Conservation (phyloP, 2,797 vertebrate species). For the Petrocephalus sullivani region DNA sequence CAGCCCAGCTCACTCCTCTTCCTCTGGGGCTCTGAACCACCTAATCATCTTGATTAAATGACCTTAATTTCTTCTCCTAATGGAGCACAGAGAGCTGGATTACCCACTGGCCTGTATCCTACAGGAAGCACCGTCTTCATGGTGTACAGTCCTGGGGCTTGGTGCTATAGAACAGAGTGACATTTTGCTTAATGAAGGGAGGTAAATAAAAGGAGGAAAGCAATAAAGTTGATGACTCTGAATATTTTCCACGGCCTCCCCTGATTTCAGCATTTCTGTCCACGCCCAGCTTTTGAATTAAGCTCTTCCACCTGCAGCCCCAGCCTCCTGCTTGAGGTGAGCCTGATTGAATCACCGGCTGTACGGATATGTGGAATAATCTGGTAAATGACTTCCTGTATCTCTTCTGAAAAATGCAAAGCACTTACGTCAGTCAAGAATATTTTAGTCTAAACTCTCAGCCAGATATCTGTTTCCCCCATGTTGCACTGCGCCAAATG, state of each 20-base stretch:
- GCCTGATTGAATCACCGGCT: neutral
- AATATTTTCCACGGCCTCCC: constrained; percentile 45
- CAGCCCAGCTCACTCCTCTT: constrained; percentile 27
- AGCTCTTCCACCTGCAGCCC: neutral
- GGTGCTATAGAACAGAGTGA: constrained; percentile 24
- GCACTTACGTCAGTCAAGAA: constrained; percentile 38
- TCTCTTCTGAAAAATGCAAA: neutral
- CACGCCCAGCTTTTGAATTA: neutral
- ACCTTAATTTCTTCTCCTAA: constrained; percentile 31
- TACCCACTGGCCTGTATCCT: constrained; percentile 38
- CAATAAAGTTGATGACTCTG: constrained; percentile 44
- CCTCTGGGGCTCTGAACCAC: constrained; percentile 24
- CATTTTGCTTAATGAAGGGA: constrained; percentile 54
- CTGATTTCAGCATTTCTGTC: constrained; percentile 48
- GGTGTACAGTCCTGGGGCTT: constrained; percentile 36
- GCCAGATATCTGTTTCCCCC: neutral
- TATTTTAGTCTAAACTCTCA: constrained; percentile 45
- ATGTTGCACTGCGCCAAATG: neutral
- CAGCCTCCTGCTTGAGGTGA: neutral
- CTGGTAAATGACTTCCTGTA: neutral
- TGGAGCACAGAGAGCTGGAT: constrained; percentile 28
- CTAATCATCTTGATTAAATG: constrained; percentile 21
- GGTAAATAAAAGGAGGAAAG: constrained; percentile 38
- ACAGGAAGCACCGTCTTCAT: constrained; percentile 34
- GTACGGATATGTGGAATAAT: neutral